Evolutionary conservation across 2,113 vertebrate genomes (phyloP).

Genomic region (Tragelaphus imberbis): DNA sequence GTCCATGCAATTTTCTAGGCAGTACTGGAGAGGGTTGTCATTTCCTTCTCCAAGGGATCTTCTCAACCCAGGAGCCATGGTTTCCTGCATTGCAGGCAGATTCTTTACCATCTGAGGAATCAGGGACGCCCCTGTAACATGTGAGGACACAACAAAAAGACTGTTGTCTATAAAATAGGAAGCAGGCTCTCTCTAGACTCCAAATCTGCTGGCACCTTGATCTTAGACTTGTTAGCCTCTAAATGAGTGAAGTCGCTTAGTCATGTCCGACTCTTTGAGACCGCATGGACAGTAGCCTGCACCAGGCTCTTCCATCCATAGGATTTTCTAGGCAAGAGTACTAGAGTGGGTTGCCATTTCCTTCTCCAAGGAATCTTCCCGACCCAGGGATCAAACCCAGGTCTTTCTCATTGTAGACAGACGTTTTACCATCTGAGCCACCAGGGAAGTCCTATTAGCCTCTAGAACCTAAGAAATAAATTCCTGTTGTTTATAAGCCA

Average conservation of each 20-base stretch:
- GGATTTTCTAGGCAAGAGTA: too few species aligned
- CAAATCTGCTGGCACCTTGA: neutral
- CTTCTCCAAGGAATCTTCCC: too few species aligned
- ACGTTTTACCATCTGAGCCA: too few species aligned
- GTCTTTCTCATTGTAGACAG: too few species aligned
- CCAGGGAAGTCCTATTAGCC: neutral
- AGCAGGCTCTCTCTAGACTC: neutral
- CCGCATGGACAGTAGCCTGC: too few species aligned
- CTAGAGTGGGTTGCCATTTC: too few species aligned
- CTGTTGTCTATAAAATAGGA: neutral
- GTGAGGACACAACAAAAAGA: neutral
- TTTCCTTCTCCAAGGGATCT: neutral
- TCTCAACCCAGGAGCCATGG: neutral
- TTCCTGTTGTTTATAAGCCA: neutral
- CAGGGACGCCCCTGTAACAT: neutral
- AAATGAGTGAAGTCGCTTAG: too few species aligned
- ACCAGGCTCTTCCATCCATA: too few species aligned
- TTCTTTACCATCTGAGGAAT: neutral
- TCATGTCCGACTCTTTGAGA: too few species aligned
- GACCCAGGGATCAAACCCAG: too few species aligned
- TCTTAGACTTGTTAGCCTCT: neutral
- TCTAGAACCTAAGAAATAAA: neutral
- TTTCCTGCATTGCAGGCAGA: neutral
- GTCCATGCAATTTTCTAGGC: neutral
- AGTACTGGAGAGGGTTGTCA: neutral